phyloP scores from a whole-genome alignment of 2,888 invertebrate genomes.

The Volucella bombylans region DNA sequence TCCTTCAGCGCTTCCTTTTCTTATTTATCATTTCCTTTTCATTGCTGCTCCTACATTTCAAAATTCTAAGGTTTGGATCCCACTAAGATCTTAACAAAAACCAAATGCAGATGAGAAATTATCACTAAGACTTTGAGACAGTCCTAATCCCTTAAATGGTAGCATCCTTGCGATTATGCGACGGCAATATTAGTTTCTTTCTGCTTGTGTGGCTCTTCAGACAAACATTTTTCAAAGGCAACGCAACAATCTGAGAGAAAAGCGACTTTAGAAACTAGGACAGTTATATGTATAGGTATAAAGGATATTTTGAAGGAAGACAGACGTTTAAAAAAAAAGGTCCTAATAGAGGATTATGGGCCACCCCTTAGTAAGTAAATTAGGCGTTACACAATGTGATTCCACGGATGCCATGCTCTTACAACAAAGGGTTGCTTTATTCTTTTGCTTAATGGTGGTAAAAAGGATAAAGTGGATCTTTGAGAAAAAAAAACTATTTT shows the following conservation, averaged over 20 bases:
- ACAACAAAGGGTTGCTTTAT: neutral
- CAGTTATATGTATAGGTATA: constrained; percentile 20
- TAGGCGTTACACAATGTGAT: constrained; percentile 68
- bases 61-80: constrained; percentile 35
- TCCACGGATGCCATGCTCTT: constrained; percentile 13
- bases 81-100: constrained; percentile 18
- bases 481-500: constrained; percentile 38
- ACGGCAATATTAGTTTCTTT: constrained; percentile 28
- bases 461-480: constrained; percentile 45
- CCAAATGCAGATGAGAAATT: constrained; percentile 58
- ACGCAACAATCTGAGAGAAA: constrained; percentile 57
- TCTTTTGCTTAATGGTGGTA: neutral
- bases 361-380: constrained; percentile 67
- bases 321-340: constrained; percentile 45
- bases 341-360: constrained; percentile 67
- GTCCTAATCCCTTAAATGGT: constrained; percentile 65
- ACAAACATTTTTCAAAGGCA: constrained; percentile 25
- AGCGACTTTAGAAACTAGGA: neutral
- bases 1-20: constrained; percentile 43
- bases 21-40: constrained; percentile 32
- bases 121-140: constrained; percentile 64
- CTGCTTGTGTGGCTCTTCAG: constrained; percentile 31
- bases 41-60: neutral
- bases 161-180: constrained; percentile 19
- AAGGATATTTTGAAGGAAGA: constrained; percentile 59